Conservation (phyloP, 2,888 invertebrate species). For the Germaria angustata region DNA sequence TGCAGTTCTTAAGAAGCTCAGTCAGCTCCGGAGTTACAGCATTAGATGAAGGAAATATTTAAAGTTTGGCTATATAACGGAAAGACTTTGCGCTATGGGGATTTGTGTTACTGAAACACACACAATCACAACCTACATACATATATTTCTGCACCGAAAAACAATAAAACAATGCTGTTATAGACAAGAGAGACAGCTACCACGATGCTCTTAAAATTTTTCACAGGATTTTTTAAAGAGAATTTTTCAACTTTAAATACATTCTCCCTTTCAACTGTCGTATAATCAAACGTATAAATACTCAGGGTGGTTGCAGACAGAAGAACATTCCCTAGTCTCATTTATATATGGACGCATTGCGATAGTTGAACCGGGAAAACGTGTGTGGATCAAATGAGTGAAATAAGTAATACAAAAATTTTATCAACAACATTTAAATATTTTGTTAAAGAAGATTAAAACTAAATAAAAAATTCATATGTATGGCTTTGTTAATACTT, state of each 20-base stretch:
- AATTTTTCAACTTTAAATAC: not conserved
- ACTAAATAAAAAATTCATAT: too few species aligned
- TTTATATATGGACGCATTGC: not conserved
- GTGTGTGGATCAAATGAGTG: not conserved
- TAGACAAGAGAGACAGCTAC: too few species aligned
- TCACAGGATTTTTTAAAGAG: not conserved
- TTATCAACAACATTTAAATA: not conserved
- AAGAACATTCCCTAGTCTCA: constrained; percentile 26
- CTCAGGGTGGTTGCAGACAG: constrained; percentile 5
- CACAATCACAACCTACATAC: too few species aligned
- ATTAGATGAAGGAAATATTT: too few species aligned
- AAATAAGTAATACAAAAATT: not conserved
- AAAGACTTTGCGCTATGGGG: too few species aligned
- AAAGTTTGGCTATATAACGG: too few species aligned
- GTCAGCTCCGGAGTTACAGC: too few species aligned
- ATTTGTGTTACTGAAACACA: too few species aligned
- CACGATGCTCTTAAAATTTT: not conserved
- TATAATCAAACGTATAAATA: not conserved
- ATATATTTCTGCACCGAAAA: not conserved
- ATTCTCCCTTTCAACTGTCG: not conserved
- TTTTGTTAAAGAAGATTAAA: not conserved
- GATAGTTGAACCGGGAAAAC: constrained; percentile 22
- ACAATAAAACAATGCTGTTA: too few species aligned
- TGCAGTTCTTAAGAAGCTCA: too few species aligned
- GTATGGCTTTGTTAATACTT: not conserved